Evolutionary conservation across 2,113 vertebrate genomes (phyloP).

Genomic region (Macquaria australasica): DNA sequence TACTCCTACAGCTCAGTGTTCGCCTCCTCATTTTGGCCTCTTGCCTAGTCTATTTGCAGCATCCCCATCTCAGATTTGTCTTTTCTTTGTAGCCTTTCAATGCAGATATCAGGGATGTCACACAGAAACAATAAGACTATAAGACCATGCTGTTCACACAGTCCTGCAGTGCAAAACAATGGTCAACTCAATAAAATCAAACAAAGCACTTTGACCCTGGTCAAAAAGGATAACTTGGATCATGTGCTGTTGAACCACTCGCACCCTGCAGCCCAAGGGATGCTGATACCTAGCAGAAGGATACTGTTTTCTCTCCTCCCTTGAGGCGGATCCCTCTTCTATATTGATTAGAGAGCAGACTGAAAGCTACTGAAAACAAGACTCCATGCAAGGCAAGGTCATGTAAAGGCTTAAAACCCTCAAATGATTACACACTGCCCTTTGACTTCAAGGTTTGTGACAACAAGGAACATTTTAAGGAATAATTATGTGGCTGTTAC

Average conservation of each 20-base stretch:
- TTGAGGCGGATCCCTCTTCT: conserved; percentile 56
- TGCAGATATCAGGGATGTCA: conserved; percentile 69
- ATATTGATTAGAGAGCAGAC: conserved; percentile 72
- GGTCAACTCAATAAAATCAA: conserved; percentile 60
- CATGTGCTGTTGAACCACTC: conserved; percentile 48
- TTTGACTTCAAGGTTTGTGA: conserved; percentile 56
- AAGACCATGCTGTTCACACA: conserved; percentile 65
- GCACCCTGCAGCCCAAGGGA: conserved; percentile 43
- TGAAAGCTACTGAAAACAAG: conserved; percentile 67
- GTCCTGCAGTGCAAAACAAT: conserved; percentile 50
- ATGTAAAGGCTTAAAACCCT: conserved; percentile 55
- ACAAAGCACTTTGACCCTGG: conserved; percentile 61
- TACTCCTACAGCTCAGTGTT: conserved; percentile 69
- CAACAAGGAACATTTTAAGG: conserved; percentile 12
- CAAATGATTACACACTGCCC: conserved; percentile 36
- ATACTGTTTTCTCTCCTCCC: conserved; percentile 60
- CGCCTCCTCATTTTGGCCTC: conserved; percentile 75
- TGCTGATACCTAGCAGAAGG: conserved; percentile 20
- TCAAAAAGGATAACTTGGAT: conserved; percentile 52
- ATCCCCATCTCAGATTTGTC: conserved; percentile 72
- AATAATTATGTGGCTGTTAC: conserved; percentile 8
- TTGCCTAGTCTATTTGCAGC: conserved; percentile 80
- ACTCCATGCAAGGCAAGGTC: conserved; percentile 54
- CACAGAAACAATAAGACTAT: conserved; percentile 54
- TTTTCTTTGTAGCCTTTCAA: conserved; percentile 65